Evolutionary conservation across 2,888 invertebrate genomes (phyloP).

Genomic region (Xylophagus ater): DNA sequence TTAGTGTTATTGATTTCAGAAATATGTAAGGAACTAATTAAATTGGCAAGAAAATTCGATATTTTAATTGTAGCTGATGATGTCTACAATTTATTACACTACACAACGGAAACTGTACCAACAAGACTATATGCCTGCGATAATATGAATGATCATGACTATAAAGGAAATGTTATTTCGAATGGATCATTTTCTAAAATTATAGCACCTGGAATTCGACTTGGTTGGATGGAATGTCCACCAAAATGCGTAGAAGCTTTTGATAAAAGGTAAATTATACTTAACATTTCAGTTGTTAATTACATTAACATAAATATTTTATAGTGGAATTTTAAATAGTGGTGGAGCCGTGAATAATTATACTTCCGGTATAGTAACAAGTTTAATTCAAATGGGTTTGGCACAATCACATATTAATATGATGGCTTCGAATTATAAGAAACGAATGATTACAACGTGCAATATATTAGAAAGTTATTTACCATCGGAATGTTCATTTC

Average conservation of each 20-base stretch:
- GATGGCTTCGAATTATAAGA: slow-evolving; percentile 36
- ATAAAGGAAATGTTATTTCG: slow-evolving; percentile 46
- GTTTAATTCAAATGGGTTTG: slow-evolving; percentile 43
- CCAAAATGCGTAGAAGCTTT: slow-evolving; percentile 35
- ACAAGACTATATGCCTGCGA: slow-evolving; percentile 46
- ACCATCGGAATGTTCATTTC: slow-evolving; percentile 38
- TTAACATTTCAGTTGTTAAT: slow-evolving; percentile 3
- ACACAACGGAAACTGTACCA: slow-evolving; percentile 37
- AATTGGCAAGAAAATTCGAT: slow-evolving; percentile 38
- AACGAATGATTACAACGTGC: slow-evolving; percentile 39
- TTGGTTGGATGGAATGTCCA: slow-evolving; percentile 53
- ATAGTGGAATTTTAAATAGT: slow-evolving; percentile 43
- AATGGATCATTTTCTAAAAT: slow-evolving; percentile 56
- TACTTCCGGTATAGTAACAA: slow-evolving; percentile 43
- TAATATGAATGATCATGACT: slow-evolving; percentile 30
- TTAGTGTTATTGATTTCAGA: too few relatives aligned
- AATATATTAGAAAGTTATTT: slow-evolving; percentile 36
- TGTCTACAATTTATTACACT: slow-evolving; percentile 50
- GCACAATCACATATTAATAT: slow-evolving; percentile 40
- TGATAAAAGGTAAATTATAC: slow-evolving; percentile 31
- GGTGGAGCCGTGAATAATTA: slow-evolving; percentile 53
- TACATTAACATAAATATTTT: not conserved
- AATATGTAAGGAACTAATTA: slow-evolving; percentile 37
- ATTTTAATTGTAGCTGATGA: slow-evolving; percentile 48
- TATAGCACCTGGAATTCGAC: slow-evolving; percentile 49